Evolutionary conservation across 2,888 invertebrate genomes (phyloP), one percentile per base, ranked within the genome.

Genomic region (Synanthedon formicaeformis): DNA sequence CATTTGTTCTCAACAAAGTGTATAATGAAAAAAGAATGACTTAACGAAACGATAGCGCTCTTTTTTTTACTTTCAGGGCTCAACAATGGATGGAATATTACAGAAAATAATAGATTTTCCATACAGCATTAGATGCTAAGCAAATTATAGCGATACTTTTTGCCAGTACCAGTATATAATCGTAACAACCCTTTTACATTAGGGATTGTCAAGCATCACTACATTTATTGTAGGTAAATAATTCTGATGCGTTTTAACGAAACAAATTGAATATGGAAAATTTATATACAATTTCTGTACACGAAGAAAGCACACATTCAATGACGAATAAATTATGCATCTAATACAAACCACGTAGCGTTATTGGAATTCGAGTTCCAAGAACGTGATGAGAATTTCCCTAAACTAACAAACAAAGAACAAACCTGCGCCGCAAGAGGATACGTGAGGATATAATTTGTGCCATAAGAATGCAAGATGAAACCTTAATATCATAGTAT

Each of bases 361-460:
- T 65, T 69, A 69, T 72, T 67, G 69, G 71, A 70, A 73, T 70
- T 69, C 65, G 62, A 63, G 65, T 65, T 65, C 60, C 53, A 56
- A 45, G 58, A 61, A 76, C 79, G 78, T 78, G 79, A 71, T 61
- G 49, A 5, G 77, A 76, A 75, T 78, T 58, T 62, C 56, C 57
- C 54, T 54, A 54, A 54, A 54, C 53, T 55, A 61, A 58, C 58
- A 67, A 67, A 69, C 63, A 65, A 65, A 66, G 65, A 64, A 71
- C 69, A 71, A 71, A 68, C 71, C 68, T 69, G 65, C 62, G 62
- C 65, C 62, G 61, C 59, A 62, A 63, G 60, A 60, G 58, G 60
- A 58, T 65, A 76, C 75, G 78, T 76, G 74, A 73, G 62, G 55
- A 60, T 34, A 34, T 65, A 67, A 70, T 71, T 56, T 56, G 52